Base-by-base conservation (phyloP, 2,888 invertebrate genomes). In the Prenolepis imparis region DNA sequence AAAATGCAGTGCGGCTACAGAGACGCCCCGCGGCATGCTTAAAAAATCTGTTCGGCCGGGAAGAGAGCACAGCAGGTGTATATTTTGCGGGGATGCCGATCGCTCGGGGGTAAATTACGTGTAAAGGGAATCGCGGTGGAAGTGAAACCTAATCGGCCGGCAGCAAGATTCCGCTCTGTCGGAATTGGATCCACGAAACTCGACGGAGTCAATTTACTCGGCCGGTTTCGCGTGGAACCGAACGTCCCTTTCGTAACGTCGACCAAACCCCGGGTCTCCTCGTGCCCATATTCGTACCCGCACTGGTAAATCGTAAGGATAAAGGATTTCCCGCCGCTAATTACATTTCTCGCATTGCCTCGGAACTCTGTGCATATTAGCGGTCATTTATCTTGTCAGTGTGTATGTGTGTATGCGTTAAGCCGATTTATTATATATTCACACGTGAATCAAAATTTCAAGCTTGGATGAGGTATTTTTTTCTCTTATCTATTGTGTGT, bases 91-190 rank as follows among this genome's bases (percentile, higher is more conserved):
- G 78, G 73, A 72, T 44, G 61, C 41, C 66, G 80, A 70, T 70
- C 81, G 84, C 85, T 74, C 84, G 75, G n/a, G 63, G 86, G 82
- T 83, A 83, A 89, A 87, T 89, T 87, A 87, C 86, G 82, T 78
- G 86, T 86, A 89, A 86, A 89, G 89, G 84, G 89, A 89, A 89
- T 89, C 89, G 89, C 75, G 74, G 87, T 86, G 85, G 84, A 84
- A 87, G 84, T 84, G 89, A 86, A 87, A 89, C 87, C 87, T 87
- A 89, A 89, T 89, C 87, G 89, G 89, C 87, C 89, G 88, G 83
- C 86, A 86, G 87, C 75, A 84, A 86, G 89, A 87, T 83, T 84
- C 77, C 77, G 66, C 68, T 82, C 84, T 67, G 83, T 74, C 84
- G 86, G 87, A 89, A 89, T 89, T 89, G 87, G 83, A 89, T 89